These are phyloP conservation scores for Toxotes chatareus DNA, from an alignment of 2,113 vertebrate species.

Conservation along the genomic window DNA sequence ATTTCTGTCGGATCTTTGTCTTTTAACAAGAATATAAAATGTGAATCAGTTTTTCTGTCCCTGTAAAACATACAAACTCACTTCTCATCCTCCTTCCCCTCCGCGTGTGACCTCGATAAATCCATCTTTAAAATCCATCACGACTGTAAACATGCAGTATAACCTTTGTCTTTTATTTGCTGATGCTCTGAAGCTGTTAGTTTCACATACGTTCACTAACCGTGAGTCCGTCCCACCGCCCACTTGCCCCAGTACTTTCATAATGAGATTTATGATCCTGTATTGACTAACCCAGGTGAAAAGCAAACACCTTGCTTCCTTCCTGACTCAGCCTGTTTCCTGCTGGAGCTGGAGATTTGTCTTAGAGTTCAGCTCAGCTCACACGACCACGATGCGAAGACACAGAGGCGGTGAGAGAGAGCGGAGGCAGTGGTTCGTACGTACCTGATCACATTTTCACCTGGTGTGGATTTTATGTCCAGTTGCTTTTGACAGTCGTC, in stretches of 20 bases:
- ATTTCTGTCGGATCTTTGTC: too few relatives aligned
- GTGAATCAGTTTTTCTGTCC: too few relatives aligned
- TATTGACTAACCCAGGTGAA: slow-evolving; percentile 39
- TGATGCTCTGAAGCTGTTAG: background rate
- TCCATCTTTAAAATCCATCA: background rate
- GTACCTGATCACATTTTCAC: too few relatives aligned
- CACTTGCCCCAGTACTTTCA: slow-evolving; percentile 62
- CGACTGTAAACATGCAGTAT: too few relatives aligned
- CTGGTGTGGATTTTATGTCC: too few relatives aligned
- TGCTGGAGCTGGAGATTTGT: slow-evolving; percentile 43
- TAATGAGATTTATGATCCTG: slow-evolving; percentile 58
- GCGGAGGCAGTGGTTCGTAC: too few relatives aligned
- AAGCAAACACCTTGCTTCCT: slow-evolving; percentile 45
- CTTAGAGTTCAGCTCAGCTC: slow-evolving; percentile 2
- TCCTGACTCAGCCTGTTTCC: slow-evolving; percentile 67
- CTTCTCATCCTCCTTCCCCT: too few relatives aligned
- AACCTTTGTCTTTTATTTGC: background rate
- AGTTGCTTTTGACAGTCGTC: too few relatives aligned
- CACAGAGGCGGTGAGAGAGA: background rate
- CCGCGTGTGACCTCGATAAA: too few relatives aligned
- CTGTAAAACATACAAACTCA: too few relatives aligned
- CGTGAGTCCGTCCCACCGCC: background rate
- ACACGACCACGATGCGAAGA: background rate
- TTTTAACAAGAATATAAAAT: too few relatives aligned
- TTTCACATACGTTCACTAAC: slow-evolving; percentile 12